Evolutionary conservation across 2,113 vertebrate species (phyloP).

Genomic region (Zootoca vivipara): DNA sequence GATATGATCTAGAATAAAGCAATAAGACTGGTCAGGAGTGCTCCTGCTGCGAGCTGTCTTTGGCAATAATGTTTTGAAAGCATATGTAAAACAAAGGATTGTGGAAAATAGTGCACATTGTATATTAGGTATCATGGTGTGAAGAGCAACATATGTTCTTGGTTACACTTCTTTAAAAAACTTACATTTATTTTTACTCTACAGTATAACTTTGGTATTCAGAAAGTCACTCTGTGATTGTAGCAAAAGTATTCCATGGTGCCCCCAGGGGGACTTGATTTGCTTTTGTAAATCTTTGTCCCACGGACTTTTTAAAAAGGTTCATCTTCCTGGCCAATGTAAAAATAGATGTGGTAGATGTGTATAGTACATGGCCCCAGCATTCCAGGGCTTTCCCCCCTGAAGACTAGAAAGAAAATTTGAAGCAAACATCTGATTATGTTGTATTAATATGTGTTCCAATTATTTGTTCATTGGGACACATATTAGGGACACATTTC

Average conservation of each 20-base stretch:
- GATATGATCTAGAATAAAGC: conserved; percentile 44
- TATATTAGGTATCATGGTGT: conserved; percentile 70
- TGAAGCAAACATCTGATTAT: conserved; percentile 39
- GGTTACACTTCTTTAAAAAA: conserved; percentile 66
- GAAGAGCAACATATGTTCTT: conserved; percentile 77
- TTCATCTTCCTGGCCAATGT: conserved; percentile 45
- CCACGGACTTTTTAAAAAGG: conserved; percentile 46
- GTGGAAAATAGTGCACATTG: conserved; percentile 56
- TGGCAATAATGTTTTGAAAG: conserved; percentile 63
- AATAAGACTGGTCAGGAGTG: conserved; percentile 50
- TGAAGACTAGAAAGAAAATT: conserved; percentile 41
- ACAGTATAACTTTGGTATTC: conserved; percentile 62
- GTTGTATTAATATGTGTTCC: conserved; percentile 44
- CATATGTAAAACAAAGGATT: conserved; percentile 65
- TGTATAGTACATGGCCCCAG: conserved; percentile 41
- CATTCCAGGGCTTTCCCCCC: conserved; percentile 21
- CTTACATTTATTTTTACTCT: conserved; percentile 63
- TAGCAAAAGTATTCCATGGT: conserved; percentile 62
- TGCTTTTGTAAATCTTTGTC: conserved; percentile 68
- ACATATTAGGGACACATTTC: neutral
- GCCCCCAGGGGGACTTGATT: conserved; percentile 59
- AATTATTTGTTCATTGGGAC: conserved; percentile 30
- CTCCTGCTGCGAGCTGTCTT: conserved; percentile 47
- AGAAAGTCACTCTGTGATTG: conserved; percentile 64
- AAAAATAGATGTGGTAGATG: conserved; percentile 55